Conservation (phyloP, 2,113 vertebrate genomes). For the Ictalurus punctatus region DNA sequence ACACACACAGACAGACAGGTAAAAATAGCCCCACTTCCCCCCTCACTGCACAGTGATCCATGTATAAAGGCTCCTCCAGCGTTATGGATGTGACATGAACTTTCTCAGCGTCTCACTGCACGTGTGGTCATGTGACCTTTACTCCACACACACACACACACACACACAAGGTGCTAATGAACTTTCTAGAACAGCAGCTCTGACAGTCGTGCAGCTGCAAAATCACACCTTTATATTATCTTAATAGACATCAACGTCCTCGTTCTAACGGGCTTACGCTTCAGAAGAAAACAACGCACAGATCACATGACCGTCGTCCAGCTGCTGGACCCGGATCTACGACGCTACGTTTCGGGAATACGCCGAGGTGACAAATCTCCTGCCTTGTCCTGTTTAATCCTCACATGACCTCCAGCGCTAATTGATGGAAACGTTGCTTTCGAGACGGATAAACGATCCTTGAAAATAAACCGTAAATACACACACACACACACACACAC, state of each 20-base stretch:
- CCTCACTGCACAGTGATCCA: constrained; percentile 18
- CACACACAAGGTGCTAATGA: neutral
- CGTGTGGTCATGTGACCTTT: neutral
- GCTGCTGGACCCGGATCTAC: neutral
- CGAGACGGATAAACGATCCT: neutral
- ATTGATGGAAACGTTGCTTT: neutral
- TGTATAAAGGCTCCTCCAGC: neutral
- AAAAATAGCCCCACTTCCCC: constrained; percentile 55
- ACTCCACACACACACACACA: neutral
- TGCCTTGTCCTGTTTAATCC: neutral
- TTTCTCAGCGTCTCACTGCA: neutral
- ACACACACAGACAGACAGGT: constrained; percentile 43
- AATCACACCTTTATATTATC: neutral
- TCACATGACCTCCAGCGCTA: too few relatives aligned
- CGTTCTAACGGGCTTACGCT: neutral
- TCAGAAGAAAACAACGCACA: neutral
- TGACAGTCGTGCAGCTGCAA: neutral
- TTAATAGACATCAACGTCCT: neutral
- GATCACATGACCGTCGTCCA: neutral
- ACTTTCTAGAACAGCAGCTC: neutral
- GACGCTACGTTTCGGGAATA: neutral
- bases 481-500: neutral
- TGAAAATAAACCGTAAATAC: neutral
- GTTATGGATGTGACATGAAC: neutral
- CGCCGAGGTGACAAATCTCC: neutral